phyloP scores from a whole-genome alignment of 2,888 invertebrate genomes.

The Synanthedon vespiformis region DNA sequence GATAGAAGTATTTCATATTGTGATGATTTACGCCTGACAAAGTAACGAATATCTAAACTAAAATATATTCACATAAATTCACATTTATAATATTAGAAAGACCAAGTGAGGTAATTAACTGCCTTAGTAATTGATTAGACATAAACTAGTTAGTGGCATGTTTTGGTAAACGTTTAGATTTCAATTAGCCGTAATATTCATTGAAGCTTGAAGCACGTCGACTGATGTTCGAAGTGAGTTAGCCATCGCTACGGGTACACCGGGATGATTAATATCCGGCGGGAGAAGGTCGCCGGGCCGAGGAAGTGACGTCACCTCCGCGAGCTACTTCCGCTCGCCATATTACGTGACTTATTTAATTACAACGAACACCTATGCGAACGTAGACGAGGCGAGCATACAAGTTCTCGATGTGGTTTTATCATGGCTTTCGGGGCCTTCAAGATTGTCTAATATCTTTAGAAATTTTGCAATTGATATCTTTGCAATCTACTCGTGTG shows the following conservation, averaged over 20 bases:
- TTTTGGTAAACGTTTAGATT: slow-evolving; percentile 18
- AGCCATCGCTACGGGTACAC: slow-evolving; percentile 20
- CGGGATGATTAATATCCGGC: slow-evolving; percentile 67
- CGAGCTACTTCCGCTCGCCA: slow-evolving; percentile 48
- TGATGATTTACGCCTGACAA: no score
- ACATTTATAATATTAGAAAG: no score
- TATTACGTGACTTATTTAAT: neutral
- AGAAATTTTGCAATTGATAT: no score
- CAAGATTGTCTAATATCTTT: no score
- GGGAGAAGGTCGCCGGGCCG: slow-evolving; percentile 50
- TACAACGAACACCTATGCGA: neutral
- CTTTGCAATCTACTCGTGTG: no score
- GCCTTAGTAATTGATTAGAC: neutral
- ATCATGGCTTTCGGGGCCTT: no score
- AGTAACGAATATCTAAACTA: no score
- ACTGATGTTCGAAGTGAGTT: slow-evolving; percentile 1
- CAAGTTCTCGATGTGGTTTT: no score
- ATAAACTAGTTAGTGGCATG: neutral
- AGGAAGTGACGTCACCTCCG: slow-evolving; percentile 59
- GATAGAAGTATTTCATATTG: no score
- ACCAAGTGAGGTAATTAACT: no score
- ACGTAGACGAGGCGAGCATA: neutral
- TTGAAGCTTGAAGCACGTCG: slow-evolving; percentile 15
- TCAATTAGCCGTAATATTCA: slow-evolving; percentile 34
- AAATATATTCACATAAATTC: no score